phyloP scores from a whole-genome alignment of 2,113 vertebrate species.

The Cheirogaleus medius region DNA sequence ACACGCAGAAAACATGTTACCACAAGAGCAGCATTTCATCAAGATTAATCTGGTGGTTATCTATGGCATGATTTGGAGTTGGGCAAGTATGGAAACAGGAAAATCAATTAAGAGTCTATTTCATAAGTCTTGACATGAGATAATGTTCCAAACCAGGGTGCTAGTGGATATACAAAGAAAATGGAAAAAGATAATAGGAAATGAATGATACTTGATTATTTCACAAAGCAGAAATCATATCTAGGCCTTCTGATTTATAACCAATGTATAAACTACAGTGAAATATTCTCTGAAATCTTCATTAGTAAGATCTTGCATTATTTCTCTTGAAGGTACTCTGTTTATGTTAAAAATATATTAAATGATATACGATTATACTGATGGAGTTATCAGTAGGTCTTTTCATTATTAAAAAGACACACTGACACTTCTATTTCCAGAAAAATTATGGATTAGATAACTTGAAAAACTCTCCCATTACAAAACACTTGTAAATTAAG shows the following conservation, averaged over 20 bases:
- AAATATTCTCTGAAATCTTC: neutral
- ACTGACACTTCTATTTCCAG: neutral
- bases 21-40: neutral
- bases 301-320: neutral
- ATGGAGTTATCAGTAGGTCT: neutral
- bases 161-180: neutral
- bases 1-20: neutral
- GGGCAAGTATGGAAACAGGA: neutral
- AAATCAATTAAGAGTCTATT: neutral
- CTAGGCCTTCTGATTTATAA: neutral
- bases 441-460: neutral
- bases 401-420: neutral
- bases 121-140: neutral
- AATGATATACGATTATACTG: neutral
- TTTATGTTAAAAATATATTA: neutral
- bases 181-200: neutral
- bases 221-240: neutral
- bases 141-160: neutral
- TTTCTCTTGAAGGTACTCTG: neutral
- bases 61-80: neutral
- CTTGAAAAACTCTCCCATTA: neutral
- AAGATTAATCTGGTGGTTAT: neutral
- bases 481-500: neutral
- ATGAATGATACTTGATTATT: slow-evolving; percentile 44
- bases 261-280: neutral